Evolutionary conservation across 2,113 vertebrate genomes (phyloP).

Genomic region (Asarcornis scutulata): DNA sequence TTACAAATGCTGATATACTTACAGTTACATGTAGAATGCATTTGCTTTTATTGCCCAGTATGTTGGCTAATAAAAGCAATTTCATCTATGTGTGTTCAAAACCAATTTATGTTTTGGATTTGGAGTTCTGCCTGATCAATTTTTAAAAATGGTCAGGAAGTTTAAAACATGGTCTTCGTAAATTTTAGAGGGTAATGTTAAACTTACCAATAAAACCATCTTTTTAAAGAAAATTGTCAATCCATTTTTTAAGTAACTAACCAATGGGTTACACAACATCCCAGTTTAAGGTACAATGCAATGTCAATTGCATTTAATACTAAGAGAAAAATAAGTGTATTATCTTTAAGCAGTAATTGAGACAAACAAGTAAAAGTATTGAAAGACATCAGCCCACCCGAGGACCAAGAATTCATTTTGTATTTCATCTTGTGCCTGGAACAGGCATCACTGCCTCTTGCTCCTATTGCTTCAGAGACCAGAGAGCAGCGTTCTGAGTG

Average conservation of each 20-base stretch:
- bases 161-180: background rate
- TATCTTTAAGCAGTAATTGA: background rate
- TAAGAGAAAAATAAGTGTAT: background rate
- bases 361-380: background rate
- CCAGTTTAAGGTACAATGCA: background rate
- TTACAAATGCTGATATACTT: background rate
- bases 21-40: background rate
- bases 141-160: background rate
- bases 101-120: background rate
- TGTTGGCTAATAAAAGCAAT: background rate
- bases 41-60: background rate
- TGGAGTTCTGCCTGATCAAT: background rate
- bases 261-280: background rate
- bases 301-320: background rate
- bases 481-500: background rate
- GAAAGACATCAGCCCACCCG: background rate
- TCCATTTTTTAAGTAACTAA: background rate
- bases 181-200: background rate
- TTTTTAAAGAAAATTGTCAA: background rate
- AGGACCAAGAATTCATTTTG: background rate
- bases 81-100: background rate
- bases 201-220: background rate
- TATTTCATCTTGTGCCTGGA: background rate
- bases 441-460: background rate
- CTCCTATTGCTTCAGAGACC: background rate